These are phyloP conservation scores for Phainopepla nitens DNA, from an alignment of 2,113 vertebrate genomes.

Conservation along the genomic window DNA sequence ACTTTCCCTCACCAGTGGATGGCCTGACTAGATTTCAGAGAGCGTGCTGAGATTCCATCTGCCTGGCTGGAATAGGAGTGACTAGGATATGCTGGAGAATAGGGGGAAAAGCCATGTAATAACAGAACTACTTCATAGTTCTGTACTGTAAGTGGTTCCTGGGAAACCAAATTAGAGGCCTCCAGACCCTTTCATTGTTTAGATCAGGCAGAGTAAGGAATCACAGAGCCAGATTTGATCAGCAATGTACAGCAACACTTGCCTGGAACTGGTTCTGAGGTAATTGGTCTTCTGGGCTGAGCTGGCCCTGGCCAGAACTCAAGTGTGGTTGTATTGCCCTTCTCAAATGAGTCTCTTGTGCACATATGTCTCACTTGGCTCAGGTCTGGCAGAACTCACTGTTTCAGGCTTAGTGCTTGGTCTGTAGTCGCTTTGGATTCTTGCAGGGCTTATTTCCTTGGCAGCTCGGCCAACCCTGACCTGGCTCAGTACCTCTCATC, in stretches of 20 bases:
- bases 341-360: not conserved
- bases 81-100: not conserved
- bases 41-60: not conserved
- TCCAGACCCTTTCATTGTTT: not conserved
- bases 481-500: not conserved
- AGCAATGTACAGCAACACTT: not conserved
- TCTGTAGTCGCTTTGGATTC: not conserved
- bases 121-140: not conserved
- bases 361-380: not conserved
- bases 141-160: not conserved
- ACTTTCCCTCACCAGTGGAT: not conserved
- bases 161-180: not conserved
- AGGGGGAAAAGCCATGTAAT: accelerated
- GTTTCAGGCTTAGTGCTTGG: not conserved
- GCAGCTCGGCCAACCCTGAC: constrained; percentile 3
- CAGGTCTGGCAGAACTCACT: not conserved
- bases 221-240: not conserved
- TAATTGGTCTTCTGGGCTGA: not conserved
- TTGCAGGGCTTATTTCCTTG: constrained; percentile 16
- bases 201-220: not conserved
- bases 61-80: not conserved
- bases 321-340: not conserved
- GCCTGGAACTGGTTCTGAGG: not conserved
- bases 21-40: not conserved
- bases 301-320: not conserved